Evolutionary conservation across 1,140 invertebrate species (phyloP).

Genomic region (Helicoverpa zea): DNA sequence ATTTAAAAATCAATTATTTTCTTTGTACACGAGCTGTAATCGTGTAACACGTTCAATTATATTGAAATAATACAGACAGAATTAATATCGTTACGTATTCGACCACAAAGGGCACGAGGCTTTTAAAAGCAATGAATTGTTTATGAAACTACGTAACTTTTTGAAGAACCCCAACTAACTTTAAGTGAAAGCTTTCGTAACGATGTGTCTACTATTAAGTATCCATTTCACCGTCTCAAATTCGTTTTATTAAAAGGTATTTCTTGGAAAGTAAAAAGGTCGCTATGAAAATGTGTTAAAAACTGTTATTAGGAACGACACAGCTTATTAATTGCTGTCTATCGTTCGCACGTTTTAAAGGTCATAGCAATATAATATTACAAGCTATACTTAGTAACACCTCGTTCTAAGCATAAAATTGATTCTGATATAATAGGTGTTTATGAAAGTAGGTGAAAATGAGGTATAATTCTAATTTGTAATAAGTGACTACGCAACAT

Average conservation of each 20-base stretch:
- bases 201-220: conserved; percentile 40
- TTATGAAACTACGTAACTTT: conserved; percentile 40
- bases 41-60: too few relatives aligned
- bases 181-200: conserved; percentile 33
- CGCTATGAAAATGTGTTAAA: not conserved
- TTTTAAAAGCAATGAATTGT: conserved; percentile 40
- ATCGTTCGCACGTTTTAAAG: not conserved
- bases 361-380: not conserved
- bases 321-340: conserved; percentile 3
- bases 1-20: not conserved
- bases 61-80: not conserved
- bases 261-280: not conserved
- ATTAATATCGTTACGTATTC: not conserved
- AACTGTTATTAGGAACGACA: not conserved
- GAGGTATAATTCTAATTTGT: too few relatives aligned
- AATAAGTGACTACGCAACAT: too few relatives aligned
- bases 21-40: too few relatives aligned
- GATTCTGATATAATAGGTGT: too few relatives aligned
- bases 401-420: too few relatives aligned
- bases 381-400: too few relatives aligned
- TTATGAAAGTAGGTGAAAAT: too few relatives aligned
- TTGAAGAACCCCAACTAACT: conserved; percentile 16
- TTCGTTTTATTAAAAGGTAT: not conserved
- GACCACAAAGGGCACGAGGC: not conserved
- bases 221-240: conserved; percentile 29